Conservation (phyloP, 2,888 invertebrate genomes). For the Drosophila neutralis region DNA sequence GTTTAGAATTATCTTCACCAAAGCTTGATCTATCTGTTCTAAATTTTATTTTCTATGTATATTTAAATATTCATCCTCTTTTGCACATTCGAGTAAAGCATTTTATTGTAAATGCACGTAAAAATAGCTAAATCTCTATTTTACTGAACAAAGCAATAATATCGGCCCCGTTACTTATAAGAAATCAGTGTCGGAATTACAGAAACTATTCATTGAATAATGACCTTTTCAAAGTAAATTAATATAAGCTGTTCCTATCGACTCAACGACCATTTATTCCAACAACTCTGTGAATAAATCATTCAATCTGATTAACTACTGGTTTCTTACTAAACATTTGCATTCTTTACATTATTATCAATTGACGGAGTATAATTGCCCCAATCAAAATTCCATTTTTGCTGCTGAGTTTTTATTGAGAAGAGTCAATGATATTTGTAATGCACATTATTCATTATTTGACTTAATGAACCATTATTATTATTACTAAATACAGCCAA, state of each 20-base stretch:
- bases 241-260: not conserved
- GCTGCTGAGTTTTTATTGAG: not conserved
- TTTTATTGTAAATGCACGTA: too few relatives aligned
- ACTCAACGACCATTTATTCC: not conserved
- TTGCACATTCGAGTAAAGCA: not conserved
- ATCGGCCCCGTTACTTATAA: not conserved
- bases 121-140: not conserved
- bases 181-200: not conserved
- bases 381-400: not conserved
- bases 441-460: not conserved
- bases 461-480: not conserved
- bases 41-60: not conserved
- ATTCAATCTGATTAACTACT: too few relatives aligned
- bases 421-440: not conserved
- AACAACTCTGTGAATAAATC: not conserved
- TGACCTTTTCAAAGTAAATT: not conserved
- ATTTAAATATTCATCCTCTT: not conserved
- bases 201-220: not conserved
- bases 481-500: not conserved
- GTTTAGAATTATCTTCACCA: too few relatives aligned
- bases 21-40: not conserved
- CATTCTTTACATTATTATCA: not conserved
- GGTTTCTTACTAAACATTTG: not conserved
- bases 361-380: not conserved
- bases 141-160: not conserved